Conservation (phyloP, 2,113 vertebrate genomes). For the Rhea americana region DNA sequence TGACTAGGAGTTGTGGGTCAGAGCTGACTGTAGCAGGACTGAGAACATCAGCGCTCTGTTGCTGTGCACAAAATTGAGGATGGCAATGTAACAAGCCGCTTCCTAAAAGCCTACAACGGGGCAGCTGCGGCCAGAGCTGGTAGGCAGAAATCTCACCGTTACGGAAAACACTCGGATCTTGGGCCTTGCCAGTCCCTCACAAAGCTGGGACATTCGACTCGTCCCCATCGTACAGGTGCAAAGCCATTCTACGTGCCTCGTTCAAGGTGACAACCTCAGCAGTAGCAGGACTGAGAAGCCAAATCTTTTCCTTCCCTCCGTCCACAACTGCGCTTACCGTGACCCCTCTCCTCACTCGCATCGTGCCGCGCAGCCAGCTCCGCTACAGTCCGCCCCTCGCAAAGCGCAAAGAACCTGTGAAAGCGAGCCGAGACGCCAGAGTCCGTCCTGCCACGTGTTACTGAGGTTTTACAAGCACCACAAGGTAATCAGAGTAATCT, state of each 20-base stretch:
- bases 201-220: neutral
- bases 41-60: neutral
- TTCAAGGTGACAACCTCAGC: neutral
- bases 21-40: neutral
- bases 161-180: no score
- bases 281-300: neutral
- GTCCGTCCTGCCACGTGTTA: neutral
- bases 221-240: neutral
- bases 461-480: slow-evolving; percentile 43
- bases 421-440: neutral
- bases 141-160: neutral
- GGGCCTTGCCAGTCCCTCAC: neutral
- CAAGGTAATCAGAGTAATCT: slow-evolving; percentile 51
- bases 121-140: neutral
- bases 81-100: neutral
- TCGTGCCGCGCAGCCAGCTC: neutral
- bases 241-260: neutral
- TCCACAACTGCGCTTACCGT: neutral
- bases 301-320: neutral
- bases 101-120: neutral
- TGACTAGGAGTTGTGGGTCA: neutral
- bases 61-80: slow-evolving; percentile 10
- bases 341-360: neutral
- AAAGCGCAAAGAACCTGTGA: neutral
- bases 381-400: neutral